Percentiles rank a stretch among this genome's conserved stretches.
These are phyloP conservation scores for Telenomus remus DNA, from an alignment of 1,140 invertebrate species.

Conservation along the genomic window DNA sequence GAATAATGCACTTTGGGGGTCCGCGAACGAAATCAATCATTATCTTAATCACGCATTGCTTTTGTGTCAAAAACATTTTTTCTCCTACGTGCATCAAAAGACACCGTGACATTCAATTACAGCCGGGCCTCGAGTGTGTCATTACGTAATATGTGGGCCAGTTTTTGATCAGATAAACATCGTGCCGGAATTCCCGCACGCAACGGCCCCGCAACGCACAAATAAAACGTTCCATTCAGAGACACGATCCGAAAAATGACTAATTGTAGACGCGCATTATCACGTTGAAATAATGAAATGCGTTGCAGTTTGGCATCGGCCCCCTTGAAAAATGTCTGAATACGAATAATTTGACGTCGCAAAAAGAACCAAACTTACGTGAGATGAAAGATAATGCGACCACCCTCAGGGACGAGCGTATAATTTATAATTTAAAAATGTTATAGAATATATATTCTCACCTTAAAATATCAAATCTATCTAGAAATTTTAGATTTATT, in stretches of 20 bases:
- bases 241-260: conserved; percentile 33
- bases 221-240: conserved; percentile 30
- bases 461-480: no score
- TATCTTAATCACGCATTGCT: conserved; percentile 29
- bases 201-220: conserved; percentile 13
- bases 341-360: conserved; percentile 47
- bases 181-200: conserved; percentile 12
- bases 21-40: not conserved
- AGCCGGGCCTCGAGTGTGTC: conserved; percentile 7
- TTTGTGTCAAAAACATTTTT: not conserved
- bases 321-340: conserved; percentile 33
- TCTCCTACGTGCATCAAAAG: conserved; percentile 24
- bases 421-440: no score
- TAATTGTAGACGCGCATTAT: conserved; percentile 37
- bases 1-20: conserved; percentile 17
- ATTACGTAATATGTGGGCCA: conserved; percentile 44
- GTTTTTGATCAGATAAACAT: conserved; percentile 29
- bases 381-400: no score
- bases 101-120: conserved; percentile 31
- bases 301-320: conserved; percentile 20
- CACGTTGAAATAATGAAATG: conserved; percentile 46
- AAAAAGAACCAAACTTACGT: not conserved
- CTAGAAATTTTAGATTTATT: no score
- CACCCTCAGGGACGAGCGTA: no score
- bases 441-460: no score